phyloP scores from a whole-genome alignment of 1,140 invertebrate species.

The Phthorimaea operculella region DNA sequence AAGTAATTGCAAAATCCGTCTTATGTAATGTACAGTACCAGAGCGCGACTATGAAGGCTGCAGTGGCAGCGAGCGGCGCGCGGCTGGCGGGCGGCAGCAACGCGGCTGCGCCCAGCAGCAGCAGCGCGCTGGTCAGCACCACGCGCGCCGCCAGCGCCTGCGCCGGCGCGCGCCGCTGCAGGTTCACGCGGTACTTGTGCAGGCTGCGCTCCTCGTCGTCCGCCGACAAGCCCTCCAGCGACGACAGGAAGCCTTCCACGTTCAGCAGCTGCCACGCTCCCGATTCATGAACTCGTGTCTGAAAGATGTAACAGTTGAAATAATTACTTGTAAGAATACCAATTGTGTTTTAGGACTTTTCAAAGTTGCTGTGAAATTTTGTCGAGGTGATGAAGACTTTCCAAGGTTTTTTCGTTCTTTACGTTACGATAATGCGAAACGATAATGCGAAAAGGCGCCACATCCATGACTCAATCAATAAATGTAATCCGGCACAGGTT shows the following conservation, averaged over 20 bases:
- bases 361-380: not conserved
- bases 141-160: conserved; percentile 26
- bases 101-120: conserved; percentile 32
- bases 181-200: not conserved
- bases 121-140: conserved; percentile 22
- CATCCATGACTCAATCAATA: no score
- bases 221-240: conserved; percentile 16
- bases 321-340: no score
- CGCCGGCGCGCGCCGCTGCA: conserved; percentile 36
- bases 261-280: conserved; percentile 38
- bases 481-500: no score
- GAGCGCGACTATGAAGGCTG: conserved; percentile 31
- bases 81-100: conserved; percentile 30
- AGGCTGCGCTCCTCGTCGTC: conserved; percentile 11
- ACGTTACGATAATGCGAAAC: no score
- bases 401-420: no score
- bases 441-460: no score
- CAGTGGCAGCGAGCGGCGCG: conserved; percentile 30
- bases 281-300: conserved; percentile 16
- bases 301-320: no score
- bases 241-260: conserved; percentile 13
- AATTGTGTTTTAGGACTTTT: no score
- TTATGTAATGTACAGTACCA: conserved; percentile 32
- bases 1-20: no score
- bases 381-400: not conserved